Evolutionary conservation across 1,140 invertebrate species (phyloP), one percentile per base, ranked within the genome.

Genomic region (Watersipora subatra): DNA sequence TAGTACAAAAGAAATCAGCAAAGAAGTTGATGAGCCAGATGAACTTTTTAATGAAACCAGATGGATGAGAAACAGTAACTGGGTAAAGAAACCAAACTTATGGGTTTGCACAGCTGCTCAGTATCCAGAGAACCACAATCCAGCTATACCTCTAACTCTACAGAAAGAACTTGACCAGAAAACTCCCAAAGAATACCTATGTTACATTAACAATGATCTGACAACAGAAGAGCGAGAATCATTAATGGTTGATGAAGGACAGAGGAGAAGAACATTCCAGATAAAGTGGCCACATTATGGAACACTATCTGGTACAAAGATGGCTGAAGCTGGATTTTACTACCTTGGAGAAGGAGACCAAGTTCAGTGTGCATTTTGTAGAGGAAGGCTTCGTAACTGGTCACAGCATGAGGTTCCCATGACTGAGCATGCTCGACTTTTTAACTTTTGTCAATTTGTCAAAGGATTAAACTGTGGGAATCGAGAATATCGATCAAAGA

Each of bases 381-480:
- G 89, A 65, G 88, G 89, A 22, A 89, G 89, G 1, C 79, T 93
- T 1, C 89, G 89, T 74, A 88, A 91, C 72, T 93, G 91, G 91
- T 88, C 89, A 73, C 84, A 85, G 25, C 83, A 85, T 63, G 91
- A 93, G 78, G 85, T 89, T 68, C 89, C 90, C 0, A 92, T 90
- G 90, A 85, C 87, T 65, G 88, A 93, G 75, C 91, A 93, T 75
- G 90, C 90, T 0, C 82, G 85, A 29, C 92, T 89, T 89, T 89
- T 89, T 70, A 83, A 84, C 1, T 85, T 87, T 64, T 93, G 91
- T 73, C 83, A 83, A n/a, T 93, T 86, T 80, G 76, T 93, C 1
- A 79, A 86, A 59, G 58, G 58, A 25, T 22, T 25, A 24, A 22
- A 59, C 7, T 24, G 22, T 24, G 58, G 58, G 22, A 59, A 59